Conservation (phyloP, 2,888 invertebrate species). For the Ceratothoa steindachneri region DNA sequence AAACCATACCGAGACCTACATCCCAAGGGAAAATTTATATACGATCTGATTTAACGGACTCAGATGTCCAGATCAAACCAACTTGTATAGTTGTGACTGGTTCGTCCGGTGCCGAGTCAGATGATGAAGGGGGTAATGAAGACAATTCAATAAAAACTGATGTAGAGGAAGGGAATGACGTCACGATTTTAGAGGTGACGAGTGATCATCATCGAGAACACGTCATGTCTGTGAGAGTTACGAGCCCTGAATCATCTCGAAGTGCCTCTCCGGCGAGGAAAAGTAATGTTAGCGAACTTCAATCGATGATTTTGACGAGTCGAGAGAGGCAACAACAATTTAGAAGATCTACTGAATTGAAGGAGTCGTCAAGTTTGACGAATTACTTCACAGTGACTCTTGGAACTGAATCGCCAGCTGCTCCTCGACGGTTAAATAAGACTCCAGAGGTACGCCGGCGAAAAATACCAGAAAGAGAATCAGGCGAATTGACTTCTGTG, state of each 20-base stretch:
- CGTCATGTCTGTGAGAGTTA: constrained; percentile 47
- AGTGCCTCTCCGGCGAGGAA: constrained; percentile 41
- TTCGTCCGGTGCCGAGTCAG: constrained; percentile 43
- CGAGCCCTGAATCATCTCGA: constrained; percentile 45
- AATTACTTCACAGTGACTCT: constrained; percentile 46
- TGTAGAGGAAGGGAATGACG: constrained; percentile 36
- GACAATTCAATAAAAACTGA: constrained; percentile 11
- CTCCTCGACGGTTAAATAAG: constrained; percentile 41
- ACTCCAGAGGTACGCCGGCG: constrained; percentile 42
- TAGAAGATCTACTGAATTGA: constrained; percentile 32
- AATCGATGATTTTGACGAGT: constrained; percentile 39
- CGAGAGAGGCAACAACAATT: constrained; percentile 41
- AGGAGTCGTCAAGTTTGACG: constrained; percentile 37
- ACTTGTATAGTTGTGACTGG: constrained; percentile 46
- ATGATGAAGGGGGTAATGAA: constrained; percentile 38
- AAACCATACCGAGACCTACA: constrained; percentile 29
- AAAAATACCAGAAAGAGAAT: constrained; percentile 20
- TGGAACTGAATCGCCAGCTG: constrained; percentile 42
- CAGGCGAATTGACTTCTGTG: not conserved
- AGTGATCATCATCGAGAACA: constrained; percentile 39
- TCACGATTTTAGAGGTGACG: constrained; percentile 44
- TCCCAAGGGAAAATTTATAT: constrained; percentile 46
- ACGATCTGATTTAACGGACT: constrained; percentile 45
- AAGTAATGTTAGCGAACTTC: constrained; percentile 39
- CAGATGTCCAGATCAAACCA: constrained; percentile 47